phyloP scores from a whole-genome alignment of 2,888 invertebrate genomes.

The Sesamia inferens region DNA sequence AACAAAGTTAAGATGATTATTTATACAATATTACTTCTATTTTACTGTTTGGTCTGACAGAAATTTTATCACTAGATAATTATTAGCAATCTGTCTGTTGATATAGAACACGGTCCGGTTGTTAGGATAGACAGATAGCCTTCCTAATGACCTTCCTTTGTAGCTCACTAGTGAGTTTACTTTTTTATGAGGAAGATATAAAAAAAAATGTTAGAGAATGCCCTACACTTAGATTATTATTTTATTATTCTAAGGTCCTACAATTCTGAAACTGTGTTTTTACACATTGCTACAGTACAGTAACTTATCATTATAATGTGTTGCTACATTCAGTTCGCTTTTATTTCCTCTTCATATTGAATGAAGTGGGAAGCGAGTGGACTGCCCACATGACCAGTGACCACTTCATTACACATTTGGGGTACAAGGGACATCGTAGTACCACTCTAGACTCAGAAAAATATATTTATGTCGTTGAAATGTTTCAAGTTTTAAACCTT shows the following conservation, averaged over 20 bases:
- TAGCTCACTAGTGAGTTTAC: background rate
- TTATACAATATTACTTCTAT: background rate
- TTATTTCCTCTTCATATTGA: background rate
- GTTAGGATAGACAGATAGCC: background rate
- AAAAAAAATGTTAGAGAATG: background rate
- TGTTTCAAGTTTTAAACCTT: background rate
- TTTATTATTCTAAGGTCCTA: too few species aligned
- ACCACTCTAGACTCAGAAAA: background rate
- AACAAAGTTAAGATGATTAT: background rate
- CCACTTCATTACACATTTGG: background rate
- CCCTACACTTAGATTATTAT: too few species aligned
- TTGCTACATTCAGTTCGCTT: background rate
- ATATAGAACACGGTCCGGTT: background rate
- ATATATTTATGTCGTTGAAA: background rate
- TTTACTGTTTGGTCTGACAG: background rate
- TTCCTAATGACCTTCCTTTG: background rate
- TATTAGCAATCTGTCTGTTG: background rate
- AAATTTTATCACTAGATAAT: conserved; percentile 14
- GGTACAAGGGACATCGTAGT: background rate
- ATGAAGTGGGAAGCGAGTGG: background rate
- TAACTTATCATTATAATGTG: background rate
- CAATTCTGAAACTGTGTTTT: background rate
- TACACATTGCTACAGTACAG: too few species aligned
- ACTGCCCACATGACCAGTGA: background rate
- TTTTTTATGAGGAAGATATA: background rate